These are phyloP conservation scores for Nyctibius bracteatus DNA, from an alignment of 2,113 vertebrate genomes.

Conservation along the genomic window DNA sequence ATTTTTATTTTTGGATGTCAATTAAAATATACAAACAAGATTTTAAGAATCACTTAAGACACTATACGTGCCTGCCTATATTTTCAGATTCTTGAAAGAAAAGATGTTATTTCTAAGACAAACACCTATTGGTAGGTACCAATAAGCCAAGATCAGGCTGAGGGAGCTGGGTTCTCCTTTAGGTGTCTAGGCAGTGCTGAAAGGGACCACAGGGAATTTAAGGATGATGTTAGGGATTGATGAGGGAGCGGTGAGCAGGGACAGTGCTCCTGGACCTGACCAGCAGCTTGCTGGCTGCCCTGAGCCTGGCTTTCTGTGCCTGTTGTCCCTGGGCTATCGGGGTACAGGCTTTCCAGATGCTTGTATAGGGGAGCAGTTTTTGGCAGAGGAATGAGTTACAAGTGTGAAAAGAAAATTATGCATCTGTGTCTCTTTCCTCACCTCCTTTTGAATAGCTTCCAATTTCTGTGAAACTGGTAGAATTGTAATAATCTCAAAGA, in stretches of 20 bases:
- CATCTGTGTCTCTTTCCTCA: neutral
- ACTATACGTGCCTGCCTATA: neutral
- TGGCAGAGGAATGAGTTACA: neutral
- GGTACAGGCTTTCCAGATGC: neutral
- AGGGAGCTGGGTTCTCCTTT: neutral
- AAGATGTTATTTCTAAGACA: accelerated
- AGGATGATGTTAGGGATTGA: neutral
- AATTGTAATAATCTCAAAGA: neutral
- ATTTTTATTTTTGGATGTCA: neutral
- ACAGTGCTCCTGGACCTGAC: neutral
- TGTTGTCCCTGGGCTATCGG: neutral
- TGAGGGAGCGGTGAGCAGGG: neutral
- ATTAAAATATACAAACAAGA: neutral
- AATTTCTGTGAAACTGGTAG: neutral
- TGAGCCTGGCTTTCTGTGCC: neutral
- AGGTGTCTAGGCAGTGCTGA: neutral
- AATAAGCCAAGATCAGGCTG: neutral
- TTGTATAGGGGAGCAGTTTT: neutral
- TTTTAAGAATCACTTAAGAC: neutral
- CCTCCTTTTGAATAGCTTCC: neutral
- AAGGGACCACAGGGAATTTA: neutral
- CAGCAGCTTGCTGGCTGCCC: neutral
- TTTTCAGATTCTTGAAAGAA: neutral
- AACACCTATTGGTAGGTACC: accelerated
- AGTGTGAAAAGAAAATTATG: neutral